phyloP scores from a whole-genome alignment of 2,113 vertebrate genomes.

The Syngnathoides biaculeatus region DNA sequence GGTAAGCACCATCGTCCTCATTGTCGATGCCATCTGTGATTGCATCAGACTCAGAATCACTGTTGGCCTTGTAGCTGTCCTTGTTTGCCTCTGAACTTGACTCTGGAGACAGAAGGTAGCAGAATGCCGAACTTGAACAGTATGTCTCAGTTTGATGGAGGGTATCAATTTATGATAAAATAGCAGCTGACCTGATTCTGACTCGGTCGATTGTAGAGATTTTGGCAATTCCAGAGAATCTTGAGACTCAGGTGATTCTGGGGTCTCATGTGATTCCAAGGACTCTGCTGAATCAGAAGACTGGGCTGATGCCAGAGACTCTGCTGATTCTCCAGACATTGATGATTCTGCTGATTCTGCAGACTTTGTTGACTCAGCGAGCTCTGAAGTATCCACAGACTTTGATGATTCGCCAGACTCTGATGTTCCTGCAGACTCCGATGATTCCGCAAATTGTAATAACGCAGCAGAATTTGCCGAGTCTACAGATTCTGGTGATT shows the following conservation, averaged over 20 bases:
- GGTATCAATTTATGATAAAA: background rate
- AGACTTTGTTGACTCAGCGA: background rate
- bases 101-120: slow-evolving; percentile 1
- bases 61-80: background rate
- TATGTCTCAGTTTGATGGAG: background rate
- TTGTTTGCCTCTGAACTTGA: background rate
- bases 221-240: background rate
- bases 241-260: background rate
- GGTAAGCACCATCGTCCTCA: background rate
- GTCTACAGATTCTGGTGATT: background rate
- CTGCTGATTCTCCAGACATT: background rate
- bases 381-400: background rate
- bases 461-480: no score
- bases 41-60: background rate
- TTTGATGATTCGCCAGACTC: background rate
- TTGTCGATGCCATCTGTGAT: background rate
- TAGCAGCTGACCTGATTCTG: background rate
- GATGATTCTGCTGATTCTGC: background rate
- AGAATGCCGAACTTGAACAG: background rate
- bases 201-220: background rate
- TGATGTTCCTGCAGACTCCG: background rate
- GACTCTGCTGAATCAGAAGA: background rate
- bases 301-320: background rate
- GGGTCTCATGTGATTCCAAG: background rate
- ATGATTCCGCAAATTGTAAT: background rate